Evolutionary conservation across 1,140 invertebrate species (phyloP), one percentile per base, ranked within the genome.

Genomic region (Ostrea denselamellosa): DNA sequence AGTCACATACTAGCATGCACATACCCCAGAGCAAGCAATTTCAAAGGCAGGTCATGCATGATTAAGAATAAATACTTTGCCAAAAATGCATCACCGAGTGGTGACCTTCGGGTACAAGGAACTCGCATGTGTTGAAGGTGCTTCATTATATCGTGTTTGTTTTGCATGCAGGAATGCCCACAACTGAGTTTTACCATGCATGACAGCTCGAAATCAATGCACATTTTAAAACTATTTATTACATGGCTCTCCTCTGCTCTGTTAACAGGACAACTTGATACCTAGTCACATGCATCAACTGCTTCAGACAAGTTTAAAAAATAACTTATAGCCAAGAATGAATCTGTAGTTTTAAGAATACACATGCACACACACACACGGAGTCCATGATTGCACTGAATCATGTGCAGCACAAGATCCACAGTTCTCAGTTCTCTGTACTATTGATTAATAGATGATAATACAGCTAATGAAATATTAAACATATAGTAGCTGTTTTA

Each of bases 101-200:
- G 68, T 77, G 68, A 77, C 68, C 68, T 77, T 77, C 68, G 68
- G 68, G 68, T 77, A 77, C 5, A 10, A 7, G 9, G 68, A 62
- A 71, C 68, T 28, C 9, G 68, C n/a, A 14, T 22, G 25, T 77
- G 12, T 25, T 77, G 9, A 34, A 22, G 22, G 68, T 25, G 68
- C 9, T 77, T 77, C 68, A 77, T 77, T 77, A 77, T 44, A 44
- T 77, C 68, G 9, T 77, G 68, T 77, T 77, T 77, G 68, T 77
- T 77, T 77, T 77, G 68, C 68, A 77, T 77, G 68, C 68, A 77
- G 68, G 68, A 77, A 77, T 77, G 68, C 68, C 68, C 68, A 77
- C 68, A 28, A 77, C 68, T 34, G 28, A 34, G 25, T 77, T 34
- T 77, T 25, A 77, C 68, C 22, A 77, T 77, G 68, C 68, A 77